Evolutionary conservation across 1,140 invertebrate genomes (phyloP).

Genomic region (Brachystomella parvula): DNA sequence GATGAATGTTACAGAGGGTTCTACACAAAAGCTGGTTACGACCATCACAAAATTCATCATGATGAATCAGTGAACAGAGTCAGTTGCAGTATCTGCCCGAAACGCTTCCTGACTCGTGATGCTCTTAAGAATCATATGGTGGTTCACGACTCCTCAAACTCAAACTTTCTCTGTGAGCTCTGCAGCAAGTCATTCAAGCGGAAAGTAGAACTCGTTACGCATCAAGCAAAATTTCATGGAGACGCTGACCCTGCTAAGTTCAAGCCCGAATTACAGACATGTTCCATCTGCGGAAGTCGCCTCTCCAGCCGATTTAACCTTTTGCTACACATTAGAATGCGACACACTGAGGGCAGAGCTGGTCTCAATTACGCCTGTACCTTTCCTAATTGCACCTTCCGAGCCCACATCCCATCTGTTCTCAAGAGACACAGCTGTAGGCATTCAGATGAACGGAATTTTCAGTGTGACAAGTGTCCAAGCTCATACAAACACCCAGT

Average conservation of each 20-base stretch:
- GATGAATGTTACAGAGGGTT: neutral
- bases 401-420: neutral
- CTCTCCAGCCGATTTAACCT: too few species aligned
- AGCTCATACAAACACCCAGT: neutral
- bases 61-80: neutral
- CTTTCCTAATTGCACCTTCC: neutral
- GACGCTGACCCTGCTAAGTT: neutral
- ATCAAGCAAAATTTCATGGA: slow-evolving; percentile 2
- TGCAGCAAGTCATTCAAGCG: neutral
- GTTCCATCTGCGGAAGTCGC: neutral
- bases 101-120: neutral
- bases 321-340: too few species aligned
- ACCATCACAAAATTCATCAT: neutral
- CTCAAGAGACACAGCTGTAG: neutral
- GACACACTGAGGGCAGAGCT: too few species aligned
- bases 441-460: neutral
- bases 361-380: neutral
- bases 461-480: neutral
- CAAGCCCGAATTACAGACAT: neutral
- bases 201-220: neutral
- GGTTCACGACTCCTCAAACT: neutral
- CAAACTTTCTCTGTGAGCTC: neutral
- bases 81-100: neutral
- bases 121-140: neutral
- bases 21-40: neutral